phyloP scores from a whole-genome alignment of 2,797 vertebrate species.

The Pantherophis vulpinus region DNA sequence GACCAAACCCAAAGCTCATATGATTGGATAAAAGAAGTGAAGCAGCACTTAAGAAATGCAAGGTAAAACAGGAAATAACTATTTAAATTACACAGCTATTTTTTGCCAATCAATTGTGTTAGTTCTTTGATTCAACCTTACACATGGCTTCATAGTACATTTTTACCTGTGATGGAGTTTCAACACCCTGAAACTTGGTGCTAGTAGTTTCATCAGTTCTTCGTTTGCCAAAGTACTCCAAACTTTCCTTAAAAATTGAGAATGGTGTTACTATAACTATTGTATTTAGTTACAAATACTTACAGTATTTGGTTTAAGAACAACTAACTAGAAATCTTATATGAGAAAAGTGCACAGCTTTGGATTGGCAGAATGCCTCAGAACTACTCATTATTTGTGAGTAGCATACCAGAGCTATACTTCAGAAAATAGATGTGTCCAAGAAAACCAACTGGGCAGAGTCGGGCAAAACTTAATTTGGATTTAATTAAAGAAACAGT shows the following conservation, averaged over 20 bases:
- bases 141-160: neutral
- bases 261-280: neutral
- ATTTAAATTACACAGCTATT: too few relatives aligned
- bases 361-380: neutral
- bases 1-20: neutral
- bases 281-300: neutral
- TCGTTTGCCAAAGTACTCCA: constrained; percentile 91
- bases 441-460: neutral
- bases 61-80: neutral
- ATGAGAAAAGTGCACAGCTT: neutral
- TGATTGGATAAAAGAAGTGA: neutral
- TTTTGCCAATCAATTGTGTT: too few relatives aligned
- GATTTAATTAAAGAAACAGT: neutral
- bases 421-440: neutral
- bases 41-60: neutral
- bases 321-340: rapidly evolving
- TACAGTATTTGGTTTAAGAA: neutral
- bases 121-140: neutral
- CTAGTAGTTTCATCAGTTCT: constrained; percentile 88
- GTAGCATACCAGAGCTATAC: neutral
- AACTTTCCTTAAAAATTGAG: constrained; percentile 78
- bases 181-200: constrained; percentile 92
- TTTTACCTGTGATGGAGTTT: constrained; percentile 95
- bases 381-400: neutral
- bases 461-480: neutral